These are phyloP conservation scores for Hydra vulgaris DNA, from an alignment of 30 jellyfish, hydroid and myxozoan genomes.

Conservation along the genomic window DNA sequence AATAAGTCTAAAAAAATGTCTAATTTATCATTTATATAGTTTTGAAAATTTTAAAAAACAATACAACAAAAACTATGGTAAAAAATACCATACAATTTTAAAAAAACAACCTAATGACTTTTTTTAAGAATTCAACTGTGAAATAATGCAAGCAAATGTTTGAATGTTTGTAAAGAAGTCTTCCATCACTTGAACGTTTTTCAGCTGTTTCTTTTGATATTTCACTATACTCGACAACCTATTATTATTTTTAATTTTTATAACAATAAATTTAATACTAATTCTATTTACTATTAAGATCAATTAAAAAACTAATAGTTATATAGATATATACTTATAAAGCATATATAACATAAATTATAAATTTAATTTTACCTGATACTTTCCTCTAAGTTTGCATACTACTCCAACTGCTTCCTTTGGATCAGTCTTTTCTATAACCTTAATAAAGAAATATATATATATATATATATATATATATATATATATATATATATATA, in stretches of 20 bases:
- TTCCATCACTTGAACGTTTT: constrained; percentile 67
- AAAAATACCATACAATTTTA: too few relatives aligned
- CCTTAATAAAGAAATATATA: constrained; percentile 37
- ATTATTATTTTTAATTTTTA: too few relatives aligned
- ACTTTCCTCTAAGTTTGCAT: constrained; percentile 75
- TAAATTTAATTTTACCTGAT: constrained; percentile 46
- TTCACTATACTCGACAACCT: constrained; percentile 99
- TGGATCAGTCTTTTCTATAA: constrained; percentile 90
- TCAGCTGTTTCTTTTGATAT: constrained; percentile 84
- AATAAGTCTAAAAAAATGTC: background rate
- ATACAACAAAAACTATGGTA: too few relatives aligned
- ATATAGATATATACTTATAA: background rate
- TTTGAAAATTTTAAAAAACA: too few relatives aligned
- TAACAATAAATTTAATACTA: background rate
- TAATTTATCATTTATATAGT: too few relatives aligned
- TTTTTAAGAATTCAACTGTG: constrained; percentile 57
- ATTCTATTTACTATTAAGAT: background rate
- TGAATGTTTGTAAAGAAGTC: constrained; percentile 70
- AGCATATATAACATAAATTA: background rate
- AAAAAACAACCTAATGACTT: constrained; percentile 64
- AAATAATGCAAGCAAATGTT: constrained; percentile 91
- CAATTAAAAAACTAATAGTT: background rate
- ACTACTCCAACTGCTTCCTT: constrained; percentile 95
- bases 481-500: background rate
- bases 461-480: background rate